Percentiles rank a stretch among this genome's conserved stretches.
Evolutionary conservation across 2,797 vertebrate species (phyloP).

Genomic region (Trachops cirrhosus): DNA sequence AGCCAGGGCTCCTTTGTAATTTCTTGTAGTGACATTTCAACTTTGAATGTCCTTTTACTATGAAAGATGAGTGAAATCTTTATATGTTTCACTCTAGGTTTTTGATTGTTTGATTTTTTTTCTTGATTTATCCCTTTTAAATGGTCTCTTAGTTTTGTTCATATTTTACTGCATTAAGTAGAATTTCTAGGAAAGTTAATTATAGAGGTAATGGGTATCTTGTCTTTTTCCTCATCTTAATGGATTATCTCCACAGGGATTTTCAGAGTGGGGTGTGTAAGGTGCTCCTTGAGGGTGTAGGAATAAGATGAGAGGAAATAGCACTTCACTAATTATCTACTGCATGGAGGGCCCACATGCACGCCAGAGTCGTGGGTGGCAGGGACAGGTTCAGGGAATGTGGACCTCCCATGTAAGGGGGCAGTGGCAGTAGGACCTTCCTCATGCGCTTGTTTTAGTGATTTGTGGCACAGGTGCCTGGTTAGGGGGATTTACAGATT

Average conservation of each 20-base stretch:
- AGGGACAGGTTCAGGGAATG: neutral
- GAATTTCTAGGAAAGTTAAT: neutral
- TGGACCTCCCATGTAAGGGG: accelerated
- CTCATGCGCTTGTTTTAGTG: neutral
- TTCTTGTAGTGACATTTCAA: neutral
- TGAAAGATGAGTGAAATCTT: neutral
- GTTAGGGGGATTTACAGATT: neutral
- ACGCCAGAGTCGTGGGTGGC: neutral
- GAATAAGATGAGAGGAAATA: neutral
- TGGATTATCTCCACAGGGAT: neutral
- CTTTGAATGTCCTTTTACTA: neutral
- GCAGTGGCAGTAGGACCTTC: neutral
- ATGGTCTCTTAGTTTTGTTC: neutral
- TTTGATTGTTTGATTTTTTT: neutral
- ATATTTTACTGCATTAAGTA: neutral
- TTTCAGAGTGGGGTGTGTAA: neutral
- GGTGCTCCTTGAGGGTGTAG: neutral
- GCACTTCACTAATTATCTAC: neutral
- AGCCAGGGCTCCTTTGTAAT: neutral
- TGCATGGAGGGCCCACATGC: neutral
- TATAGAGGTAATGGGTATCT: neutral
- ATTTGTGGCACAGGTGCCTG: neutral
- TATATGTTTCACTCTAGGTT: neutral
- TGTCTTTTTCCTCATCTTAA: neutral
- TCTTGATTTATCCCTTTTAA: neutral